Conservation (phyloP, 2,113 vertebrate species). For the Oenanthe oenanthe region DNA sequence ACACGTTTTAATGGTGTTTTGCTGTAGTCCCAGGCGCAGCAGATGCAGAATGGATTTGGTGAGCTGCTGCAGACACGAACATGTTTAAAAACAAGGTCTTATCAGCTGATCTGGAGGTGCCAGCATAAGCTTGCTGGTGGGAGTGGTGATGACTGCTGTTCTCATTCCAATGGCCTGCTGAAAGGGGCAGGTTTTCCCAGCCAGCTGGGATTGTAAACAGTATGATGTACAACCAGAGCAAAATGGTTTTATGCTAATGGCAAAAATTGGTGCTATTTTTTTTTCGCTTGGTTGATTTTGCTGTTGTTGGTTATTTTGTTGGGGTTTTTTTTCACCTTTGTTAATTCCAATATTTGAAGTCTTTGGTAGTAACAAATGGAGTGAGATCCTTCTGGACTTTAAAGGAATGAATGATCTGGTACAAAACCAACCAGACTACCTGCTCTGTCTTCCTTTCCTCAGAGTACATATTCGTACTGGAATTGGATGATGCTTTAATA, state of each 20-base stretch:
- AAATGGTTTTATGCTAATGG: neutral
- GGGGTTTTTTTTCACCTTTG: neutral
- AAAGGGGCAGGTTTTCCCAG: neutral
- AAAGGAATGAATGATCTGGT: neutral
- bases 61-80: neutral
- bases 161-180: neutral
- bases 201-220: neutral
- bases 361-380: neutral
- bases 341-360: neutral
- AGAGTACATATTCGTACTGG: neutral
- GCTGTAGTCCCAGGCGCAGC: neutral
- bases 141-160: neutral
- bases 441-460: neutral
- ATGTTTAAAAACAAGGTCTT: slow-evolving; percentile 33
- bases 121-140: neutral
- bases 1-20: slow-evolving; percentile 3
- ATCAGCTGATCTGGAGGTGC: slow-evolving; percentile 18
- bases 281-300: neutral
- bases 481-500: neutral
- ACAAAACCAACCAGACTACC: neutral
- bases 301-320: neutral
- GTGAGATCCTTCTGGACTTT: neutral
- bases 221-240: neutral
- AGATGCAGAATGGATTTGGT: slow-evolving; percentile 43
- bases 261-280: fast-evolving